These are phyloP conservation scores for Andrena dorsata DNA, from an alignment of 2,888 invertebrate genomes.

Conservation along the genomic window DNA sequence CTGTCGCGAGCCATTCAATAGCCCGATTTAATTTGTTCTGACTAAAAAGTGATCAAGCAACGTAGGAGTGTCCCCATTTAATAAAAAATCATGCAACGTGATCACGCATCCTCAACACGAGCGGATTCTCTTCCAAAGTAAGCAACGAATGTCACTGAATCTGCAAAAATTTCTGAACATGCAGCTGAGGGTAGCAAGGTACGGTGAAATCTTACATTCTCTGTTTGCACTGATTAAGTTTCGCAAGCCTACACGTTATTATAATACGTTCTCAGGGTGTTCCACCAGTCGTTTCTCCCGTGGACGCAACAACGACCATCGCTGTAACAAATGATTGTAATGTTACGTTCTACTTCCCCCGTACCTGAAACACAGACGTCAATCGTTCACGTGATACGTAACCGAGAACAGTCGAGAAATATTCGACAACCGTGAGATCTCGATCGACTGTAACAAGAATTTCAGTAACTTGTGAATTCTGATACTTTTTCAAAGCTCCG, in stretches of 20 bases:
- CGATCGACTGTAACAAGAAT: conserved; percentile 8
- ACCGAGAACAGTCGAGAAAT: conserved; percentile 9
- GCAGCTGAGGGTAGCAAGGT: conserved; percentile 73
- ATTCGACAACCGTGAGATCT: conserved; percentile 5
- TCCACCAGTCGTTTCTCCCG: conserved; percentile 37
- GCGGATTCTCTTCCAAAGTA: not conserved
- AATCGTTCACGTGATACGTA: conserved; percentile 21
- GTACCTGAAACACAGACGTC: conserved; percentile 51
- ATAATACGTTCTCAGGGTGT: conserved; percentile 45
- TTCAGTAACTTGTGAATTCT: conserved; percentile 8
- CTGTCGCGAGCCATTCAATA: conserved; percentile 13
- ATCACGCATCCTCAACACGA: conserved; percentile 32
- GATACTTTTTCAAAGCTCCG: not conserved
- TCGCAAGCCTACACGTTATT: conserved; percentile 25
- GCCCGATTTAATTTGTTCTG: conserved; percentile 27
- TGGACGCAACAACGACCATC: conserved; percentile 6
- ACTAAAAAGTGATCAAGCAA: conserved; percentile 19
- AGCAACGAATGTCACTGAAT: conserved; percentile 9
- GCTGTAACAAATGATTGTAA: conserved; percentile 26
- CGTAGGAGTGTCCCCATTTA: not conserved
- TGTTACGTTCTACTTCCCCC: conserved; percentile 38
- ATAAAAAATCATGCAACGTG: conserved; percentile 21
- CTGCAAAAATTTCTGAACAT: conserved; percentile 69
- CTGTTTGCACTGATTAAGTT: conserved; percentile 45
- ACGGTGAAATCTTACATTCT: conserved; percentile 46